A percentile compares a stretch with the other conserved stretches of the same genome.
Conservation (phyloP, 2,113 vertebrate species). For the Albula goreensis region DNA sequence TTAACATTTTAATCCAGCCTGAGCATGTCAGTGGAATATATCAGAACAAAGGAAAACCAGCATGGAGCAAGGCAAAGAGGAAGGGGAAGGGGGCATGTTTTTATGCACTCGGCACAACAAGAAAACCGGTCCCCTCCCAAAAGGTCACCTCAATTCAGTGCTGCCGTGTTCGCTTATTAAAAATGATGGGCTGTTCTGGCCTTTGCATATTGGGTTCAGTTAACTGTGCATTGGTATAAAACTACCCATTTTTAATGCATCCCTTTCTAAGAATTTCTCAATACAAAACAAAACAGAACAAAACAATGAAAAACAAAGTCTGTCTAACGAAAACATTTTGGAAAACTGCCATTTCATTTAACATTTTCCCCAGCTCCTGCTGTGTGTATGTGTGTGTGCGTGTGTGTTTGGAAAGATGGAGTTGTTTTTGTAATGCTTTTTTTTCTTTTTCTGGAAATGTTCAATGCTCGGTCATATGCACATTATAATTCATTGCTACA, state of each 20-base stretch:
- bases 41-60: neutral
- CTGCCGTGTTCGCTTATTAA: neutral
- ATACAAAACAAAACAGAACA: neutral
- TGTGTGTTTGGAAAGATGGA: neutral
- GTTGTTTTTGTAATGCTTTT: neutral
- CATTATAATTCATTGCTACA: too few relatives aligned
- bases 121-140: neutral
- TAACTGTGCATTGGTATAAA: neutral
- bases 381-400: neutral
- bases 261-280: neutral
- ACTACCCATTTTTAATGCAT: neutral
- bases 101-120: neutral
- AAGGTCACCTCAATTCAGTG: neutral
- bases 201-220: neutral
- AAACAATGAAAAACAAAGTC: neutral
- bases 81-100: neutral
- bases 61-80: neutral
- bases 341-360: neutral
- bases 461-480: too few relatives aligned
- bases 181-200: neutral
- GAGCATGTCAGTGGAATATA: neutral
- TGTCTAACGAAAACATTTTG: neutral
- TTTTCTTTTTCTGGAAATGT: too few relatives aligned
- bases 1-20: slow-evolving; percentile 4
- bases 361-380: neutral